Evolutionary conservation across 2,113 vertebrate species (phyloP).

Genomic region (Callocephalon fimbriatum): DNA sequence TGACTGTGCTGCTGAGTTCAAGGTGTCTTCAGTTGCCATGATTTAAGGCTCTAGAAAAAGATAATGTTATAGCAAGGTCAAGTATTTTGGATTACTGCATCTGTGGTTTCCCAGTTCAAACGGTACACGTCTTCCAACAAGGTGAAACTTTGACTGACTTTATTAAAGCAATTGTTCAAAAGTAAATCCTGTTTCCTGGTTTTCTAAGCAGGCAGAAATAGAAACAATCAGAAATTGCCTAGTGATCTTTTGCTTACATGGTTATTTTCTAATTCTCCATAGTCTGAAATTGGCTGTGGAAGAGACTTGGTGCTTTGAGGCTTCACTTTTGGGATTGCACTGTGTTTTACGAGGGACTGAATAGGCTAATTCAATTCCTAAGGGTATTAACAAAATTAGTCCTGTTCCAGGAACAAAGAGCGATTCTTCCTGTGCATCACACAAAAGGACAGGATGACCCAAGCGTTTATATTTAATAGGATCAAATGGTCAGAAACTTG

Average conservation of each 20-base stretch:
- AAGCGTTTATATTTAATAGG: neutral
- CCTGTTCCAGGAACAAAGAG: neutral
- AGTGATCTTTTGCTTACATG: neutral
- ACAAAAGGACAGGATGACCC: rapidly evolving
- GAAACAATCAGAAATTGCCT: conserved; percentile 11
- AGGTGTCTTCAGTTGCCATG: neutral
- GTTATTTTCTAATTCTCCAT: conserved; percentile 28
- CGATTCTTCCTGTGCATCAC: rapidly evolving
- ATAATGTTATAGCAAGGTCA: neutral
- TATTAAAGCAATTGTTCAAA: neutral
- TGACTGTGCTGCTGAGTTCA: rapidly evolving
- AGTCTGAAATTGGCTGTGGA: neutral
- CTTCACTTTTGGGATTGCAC: neutral
- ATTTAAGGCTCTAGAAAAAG: neutral
- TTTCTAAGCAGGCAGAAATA: neutral
- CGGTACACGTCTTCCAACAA: neutral
- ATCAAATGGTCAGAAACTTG: neutral
- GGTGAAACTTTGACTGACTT: neutral
- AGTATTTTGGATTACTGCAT: neutral
- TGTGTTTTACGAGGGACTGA: neutral
- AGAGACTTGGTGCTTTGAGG: neutral
- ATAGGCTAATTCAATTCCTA: neutral
- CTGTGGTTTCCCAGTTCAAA: neutral
- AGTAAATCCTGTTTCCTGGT: conserved; percentile 25
- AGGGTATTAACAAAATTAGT: neutral